These are phyloP conservation scores for Philypnodon macrostomus DNA, from an alignment of 2,797 vertebrate species.

Conservation along the genomic window DNA sequence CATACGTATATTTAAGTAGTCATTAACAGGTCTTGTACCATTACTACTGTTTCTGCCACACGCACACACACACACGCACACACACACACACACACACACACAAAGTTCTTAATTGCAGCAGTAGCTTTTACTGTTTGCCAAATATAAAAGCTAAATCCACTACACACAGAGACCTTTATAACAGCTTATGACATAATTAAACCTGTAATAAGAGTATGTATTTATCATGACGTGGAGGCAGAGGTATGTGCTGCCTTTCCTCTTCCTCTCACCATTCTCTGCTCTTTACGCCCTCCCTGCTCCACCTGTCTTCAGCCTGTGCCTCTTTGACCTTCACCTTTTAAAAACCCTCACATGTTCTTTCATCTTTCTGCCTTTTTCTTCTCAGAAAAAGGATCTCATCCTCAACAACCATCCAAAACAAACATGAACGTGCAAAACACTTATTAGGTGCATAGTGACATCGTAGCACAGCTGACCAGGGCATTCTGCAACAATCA, in stretches of 20 bases:
- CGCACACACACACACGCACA: background rate
- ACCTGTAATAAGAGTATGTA: conserved; percentile 37
- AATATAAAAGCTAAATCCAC: conserved; percentile 59
- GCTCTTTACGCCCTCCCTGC: conserved; percentile 3
- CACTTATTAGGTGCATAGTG: background rate
- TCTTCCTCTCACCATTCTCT: background rate
- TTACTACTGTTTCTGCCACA: too few species aligned
- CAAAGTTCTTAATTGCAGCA: conserved; percentile 29
- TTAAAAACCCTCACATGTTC: background rate
- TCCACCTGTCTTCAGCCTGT: conserved; percentile 11
- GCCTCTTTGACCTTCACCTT: conserved; percentile 18
- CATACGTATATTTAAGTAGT: conserved; percentile 6
- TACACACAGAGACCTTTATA: too few species aligned
- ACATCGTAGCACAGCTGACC: too few species aligned
- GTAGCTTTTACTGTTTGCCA: conserved; percentile 38
- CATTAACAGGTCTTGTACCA: conserved; percentile 26
- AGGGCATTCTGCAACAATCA: too few species aligned
- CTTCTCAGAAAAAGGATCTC: conserved; percentile 1
- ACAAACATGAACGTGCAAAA: conserved; percentile 6
- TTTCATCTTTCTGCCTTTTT: conserved; percentile 27
- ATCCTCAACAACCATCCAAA: conserved; percentile 7
- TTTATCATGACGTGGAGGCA: conserved; percentile 52
- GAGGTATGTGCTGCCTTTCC: conserved; percentile 45
- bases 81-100: background rate
- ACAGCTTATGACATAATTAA: conserved; percentile 48